Base-by-base conservation (phyloP, 2,113 vertebrate genomes). In the Hippocampus comes region DNA sequence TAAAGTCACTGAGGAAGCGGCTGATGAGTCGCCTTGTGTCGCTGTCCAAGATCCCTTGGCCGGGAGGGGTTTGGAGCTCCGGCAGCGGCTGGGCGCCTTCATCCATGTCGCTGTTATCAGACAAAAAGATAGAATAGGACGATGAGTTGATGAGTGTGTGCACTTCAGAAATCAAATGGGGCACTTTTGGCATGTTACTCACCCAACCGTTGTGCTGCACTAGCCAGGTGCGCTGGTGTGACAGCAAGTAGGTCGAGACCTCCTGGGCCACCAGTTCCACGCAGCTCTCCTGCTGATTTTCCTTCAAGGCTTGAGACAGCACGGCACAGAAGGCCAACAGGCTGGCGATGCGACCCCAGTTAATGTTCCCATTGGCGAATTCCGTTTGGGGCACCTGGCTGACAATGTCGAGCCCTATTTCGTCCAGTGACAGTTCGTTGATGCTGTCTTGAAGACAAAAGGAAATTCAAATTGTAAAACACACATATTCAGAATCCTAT, bases 281-380 rank as follows among this genome's bases (percentile, higher is more conserved):
- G 68, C 90, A 91, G 71, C 87, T 78, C 49, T 92, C 91, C 67
- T 88, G 88, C 42, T 91, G 86, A 5, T 79, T 89, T 63, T 91
- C 91, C 65, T 94, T 94, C 80, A 95, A 87, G 86, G 93, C 71
- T 68, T 92, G 94, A 5, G 92, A 94, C 68, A 98, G 90, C 15
- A 94, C 93, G 3, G 94, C 95, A 0, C 94, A 96, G 1, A 99
- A 98, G 0, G 95, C 90, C 72, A 98, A 84, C 17, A 99, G 91
- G 0, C 95, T 97, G 83, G 92, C 92, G 63, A 99, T 91, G 0
- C 97, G 93, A 1, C 97, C 97, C 97, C 97, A 99, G 91, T 98
- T 98, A 41, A 95, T 96, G 8, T 83, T 83, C 0, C 95, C 94
- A 0, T 99, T 97, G 0, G 77, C 91, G 74, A 99, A 99, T 0